Percentiles rank a stretch among this genome's conserved stretches.
Evolutionary conservation across 2,113 vertebrate species (phyloP).

Genomic region (Felis catus): DNA sequence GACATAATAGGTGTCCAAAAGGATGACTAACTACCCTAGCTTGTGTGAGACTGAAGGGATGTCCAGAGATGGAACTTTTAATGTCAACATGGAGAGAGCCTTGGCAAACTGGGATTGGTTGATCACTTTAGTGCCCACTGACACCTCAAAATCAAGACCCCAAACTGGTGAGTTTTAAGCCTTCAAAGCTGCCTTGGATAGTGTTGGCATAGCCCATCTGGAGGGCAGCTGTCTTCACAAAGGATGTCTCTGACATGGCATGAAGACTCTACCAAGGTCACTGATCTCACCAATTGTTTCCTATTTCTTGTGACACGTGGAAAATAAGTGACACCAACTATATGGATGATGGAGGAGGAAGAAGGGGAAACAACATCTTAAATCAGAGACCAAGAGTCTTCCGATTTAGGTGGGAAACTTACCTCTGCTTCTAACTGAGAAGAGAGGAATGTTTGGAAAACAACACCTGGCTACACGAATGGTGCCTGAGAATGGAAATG

Average conservation of each 20-base stretch:
- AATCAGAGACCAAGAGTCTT: background rate
- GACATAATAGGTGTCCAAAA: background rate
- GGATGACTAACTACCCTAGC: background rate
- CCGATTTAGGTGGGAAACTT: background rate
- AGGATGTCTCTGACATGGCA: accelerated
- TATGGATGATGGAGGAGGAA: background rate
- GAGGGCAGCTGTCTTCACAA: background rate
- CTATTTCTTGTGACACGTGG: background rate
- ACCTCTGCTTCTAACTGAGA: background rate
- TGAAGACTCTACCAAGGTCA: background rate
- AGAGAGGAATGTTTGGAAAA: background rate
- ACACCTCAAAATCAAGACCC: background rate
- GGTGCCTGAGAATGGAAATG: too few species aligned
- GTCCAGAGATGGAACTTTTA: background rate
- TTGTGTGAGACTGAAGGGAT: background rate
- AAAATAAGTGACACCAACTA: background rate
- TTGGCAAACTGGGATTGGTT: background rate
- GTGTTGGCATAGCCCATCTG: background rate
- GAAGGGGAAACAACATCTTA: background rate
- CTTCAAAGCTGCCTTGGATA: too few species aligned
- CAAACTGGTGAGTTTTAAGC: background rate
- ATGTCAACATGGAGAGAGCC: background rate
- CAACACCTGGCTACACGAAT: background rate
- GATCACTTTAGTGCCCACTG: background rate
- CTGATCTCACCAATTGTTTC: background rate